These are phyloP conservation scores for Clarias magur DNA, from an alignment of 2,113 vertebrate genomes.

Conservation along the genomic window DNA sequence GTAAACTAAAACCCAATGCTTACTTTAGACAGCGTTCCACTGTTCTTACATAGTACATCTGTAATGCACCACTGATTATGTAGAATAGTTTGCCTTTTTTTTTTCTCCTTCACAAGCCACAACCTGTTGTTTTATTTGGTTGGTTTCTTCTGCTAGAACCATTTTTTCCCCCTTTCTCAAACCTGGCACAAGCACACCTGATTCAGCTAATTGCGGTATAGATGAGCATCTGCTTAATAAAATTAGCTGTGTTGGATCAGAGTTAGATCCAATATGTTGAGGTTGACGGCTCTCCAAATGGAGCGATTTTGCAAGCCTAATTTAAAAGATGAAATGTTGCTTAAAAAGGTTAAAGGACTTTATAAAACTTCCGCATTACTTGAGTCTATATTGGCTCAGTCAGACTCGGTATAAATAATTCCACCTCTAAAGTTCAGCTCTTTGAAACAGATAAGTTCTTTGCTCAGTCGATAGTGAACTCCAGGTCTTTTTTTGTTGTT, in stretches of 20 bases:
- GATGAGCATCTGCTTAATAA: constrained; percentile 53
- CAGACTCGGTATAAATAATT: constrained; percentile 28
- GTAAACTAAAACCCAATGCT: neutral
- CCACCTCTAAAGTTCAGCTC: neutral
- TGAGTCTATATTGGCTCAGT: neutral
- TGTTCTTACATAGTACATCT: neutral
- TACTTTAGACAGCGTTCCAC: neutral
- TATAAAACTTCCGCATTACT: neutral
- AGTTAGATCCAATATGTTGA: constrained; percentile 13
- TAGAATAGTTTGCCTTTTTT: neutral
- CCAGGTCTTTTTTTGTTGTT: neutral
- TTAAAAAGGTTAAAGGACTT: constrained; percentile 24
- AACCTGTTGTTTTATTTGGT: neutral
- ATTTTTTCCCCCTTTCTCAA: neutral
- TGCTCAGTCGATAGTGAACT: constrained; percentile 1
- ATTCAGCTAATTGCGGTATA: constrained; percentile 33
- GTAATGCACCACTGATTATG: neutral
- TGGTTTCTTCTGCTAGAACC: neutral
- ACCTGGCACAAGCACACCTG: constrained; percentile 6
- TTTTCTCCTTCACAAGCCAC: neutral
- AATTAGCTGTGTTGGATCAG: constrained; percentile 37
- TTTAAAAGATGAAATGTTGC: constrained; percentile 19
- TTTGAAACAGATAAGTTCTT: neutral
- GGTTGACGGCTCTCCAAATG: constrained; percentile 17
- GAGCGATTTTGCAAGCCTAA: constrained; percentile 36